Evolutionary conservation across 2,797 vertebrate species (phyloP), one percentile per base, ranked within the genome.

Genomic region (Anomalospiza imberbis): DNA sequence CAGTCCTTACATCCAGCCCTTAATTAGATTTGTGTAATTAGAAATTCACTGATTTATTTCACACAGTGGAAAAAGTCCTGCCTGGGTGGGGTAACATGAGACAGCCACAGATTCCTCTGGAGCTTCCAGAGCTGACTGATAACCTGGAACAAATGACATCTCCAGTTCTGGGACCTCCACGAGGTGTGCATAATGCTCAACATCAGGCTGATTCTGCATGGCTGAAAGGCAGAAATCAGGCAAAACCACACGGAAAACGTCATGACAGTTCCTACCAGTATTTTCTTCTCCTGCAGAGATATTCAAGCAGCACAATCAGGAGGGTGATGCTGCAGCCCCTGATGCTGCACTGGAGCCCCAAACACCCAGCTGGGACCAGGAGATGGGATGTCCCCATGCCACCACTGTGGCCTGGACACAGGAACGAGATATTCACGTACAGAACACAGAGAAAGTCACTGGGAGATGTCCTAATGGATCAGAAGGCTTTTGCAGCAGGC

Each of bases 1-100:
- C 20, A 93, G 79, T 32, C 0, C 0, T 88, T 88, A 83, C 82
- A 65, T 18, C 68, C 88, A 91, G 79, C 47, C 62, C 78, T 89
- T 96, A 91, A 94, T 95, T 94, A 94, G 67, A 88, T 81, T 61
- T 71, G 79, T 89, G 79, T 77, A 93, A 92, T 95, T 93, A 93
- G 75, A 88, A 91, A 94, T 72, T 74, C 80, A 73, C 57, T 12
- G 32, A 86, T 71, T 74, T 91, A 86, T 84, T 85, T 67, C 91
- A 86, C 83, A 24, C 7, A 3, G 83, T 28, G 62, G 54, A 44
- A 47, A 21, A 67, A 58, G 51, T 26, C 75, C 50, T 58, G 85
- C 80, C 87, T 68, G 80, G 47, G 34, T 51, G n/a, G 58, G 73
- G 65, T 44, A 80, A 38, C 22, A 11, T 6, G 42, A 57, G 50